These are phyloP conservation scores for Sphecodes monilicornis DNA, from an alignment of 2,888 invertebrate species.

Conservation along the genomic window DNA sequence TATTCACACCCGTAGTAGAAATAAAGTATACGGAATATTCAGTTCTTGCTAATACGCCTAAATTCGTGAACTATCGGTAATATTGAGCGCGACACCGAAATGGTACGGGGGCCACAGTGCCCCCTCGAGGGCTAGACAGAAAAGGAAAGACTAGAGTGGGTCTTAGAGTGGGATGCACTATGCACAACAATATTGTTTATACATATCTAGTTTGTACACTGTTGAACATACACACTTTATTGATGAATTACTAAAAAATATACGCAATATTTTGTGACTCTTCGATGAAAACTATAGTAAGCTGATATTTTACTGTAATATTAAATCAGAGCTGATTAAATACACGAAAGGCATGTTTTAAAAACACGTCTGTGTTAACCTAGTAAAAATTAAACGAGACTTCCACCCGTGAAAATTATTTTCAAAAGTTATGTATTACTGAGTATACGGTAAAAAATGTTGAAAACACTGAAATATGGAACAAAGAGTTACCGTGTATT, in stretches of 20 bases:
- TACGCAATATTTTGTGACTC: background rate
- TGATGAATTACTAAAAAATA: background rate
- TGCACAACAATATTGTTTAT: background rate
- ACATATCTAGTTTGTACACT: background rate
- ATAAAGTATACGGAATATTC: too few relatives aligned
- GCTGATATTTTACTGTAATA: background rate
- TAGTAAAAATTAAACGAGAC: background rate
- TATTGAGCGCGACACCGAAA: too few relatives aligned
- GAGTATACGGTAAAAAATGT: slow-evolving; percentile 46
- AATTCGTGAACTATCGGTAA: too few relatives aligned
- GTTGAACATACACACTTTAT: background rate
- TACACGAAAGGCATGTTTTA: background rate
- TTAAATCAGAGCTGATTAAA: too few relatives aligned
- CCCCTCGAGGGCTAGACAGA: too few relatives aligned
- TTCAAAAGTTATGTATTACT: slow-evolving; percentile 28
- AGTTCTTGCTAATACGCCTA: too few relatives aligned
- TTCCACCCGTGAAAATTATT: background rate
- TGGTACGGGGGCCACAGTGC: too few relatives aligned
- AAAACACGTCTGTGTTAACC: slow-evolving; percentile 22
- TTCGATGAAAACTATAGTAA: background rate
- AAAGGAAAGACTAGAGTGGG: background rate
- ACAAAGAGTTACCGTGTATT: background rate
- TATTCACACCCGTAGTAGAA: too few relatives aligned
- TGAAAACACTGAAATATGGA: slow-evolving; percentile 54
- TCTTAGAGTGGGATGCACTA: too few relatives aligned